Conservation (phyloP, 2,797 vertebrate species). For the Onychomys leucogaster region DNA sequence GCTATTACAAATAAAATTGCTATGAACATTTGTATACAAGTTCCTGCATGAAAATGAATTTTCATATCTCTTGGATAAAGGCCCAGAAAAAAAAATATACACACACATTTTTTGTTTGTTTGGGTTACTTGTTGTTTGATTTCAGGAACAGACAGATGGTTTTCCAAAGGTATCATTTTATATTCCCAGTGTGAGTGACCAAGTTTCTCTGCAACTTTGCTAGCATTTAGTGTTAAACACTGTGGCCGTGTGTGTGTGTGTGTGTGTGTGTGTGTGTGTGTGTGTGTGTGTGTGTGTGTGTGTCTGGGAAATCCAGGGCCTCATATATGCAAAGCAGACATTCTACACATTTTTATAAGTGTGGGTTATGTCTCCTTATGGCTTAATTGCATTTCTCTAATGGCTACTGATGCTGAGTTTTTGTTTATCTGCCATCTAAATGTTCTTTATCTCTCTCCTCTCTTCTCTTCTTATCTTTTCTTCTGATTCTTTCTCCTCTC, state of each 20-base stretch:
- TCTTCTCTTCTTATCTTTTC: neutral
- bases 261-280: neutral
- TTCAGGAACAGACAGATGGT: neutral
- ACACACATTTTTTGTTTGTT: neutral
- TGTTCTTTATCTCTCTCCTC: neutral
- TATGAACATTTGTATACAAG: constrained; percentile 62
- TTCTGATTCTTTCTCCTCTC: neutral
- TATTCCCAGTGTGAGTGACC: neutral
- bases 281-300: neutral
- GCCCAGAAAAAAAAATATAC: neutral
- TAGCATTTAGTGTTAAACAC: constrained; percentile 55
- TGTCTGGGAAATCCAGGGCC: neutral
- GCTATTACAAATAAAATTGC: constrained; percentile 61
- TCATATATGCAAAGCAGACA: neutral
- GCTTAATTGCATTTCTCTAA: constrained; percentile 65
- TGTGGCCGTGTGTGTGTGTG: neutral
- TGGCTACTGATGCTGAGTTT: constrained; percentile 2
- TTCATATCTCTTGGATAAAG: constrained; percentile 66
- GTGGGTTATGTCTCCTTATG: constrained; percentile 14
- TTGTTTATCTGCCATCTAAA: constrained; percentile 28
- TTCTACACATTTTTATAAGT: constrained; percentile 32
- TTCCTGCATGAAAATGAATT: constrained; percentile 63
- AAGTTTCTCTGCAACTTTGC: constrained; percentile 47
- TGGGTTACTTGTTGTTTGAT: neutral
- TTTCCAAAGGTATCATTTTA: constrained; percentile 55